Evolutionary conservation across 2,113 vertebrate genomes (phyloP), one percentile per base, ranked within the genome.

Genomic region (Cyanoramphus novaezelandiae): DNA sequence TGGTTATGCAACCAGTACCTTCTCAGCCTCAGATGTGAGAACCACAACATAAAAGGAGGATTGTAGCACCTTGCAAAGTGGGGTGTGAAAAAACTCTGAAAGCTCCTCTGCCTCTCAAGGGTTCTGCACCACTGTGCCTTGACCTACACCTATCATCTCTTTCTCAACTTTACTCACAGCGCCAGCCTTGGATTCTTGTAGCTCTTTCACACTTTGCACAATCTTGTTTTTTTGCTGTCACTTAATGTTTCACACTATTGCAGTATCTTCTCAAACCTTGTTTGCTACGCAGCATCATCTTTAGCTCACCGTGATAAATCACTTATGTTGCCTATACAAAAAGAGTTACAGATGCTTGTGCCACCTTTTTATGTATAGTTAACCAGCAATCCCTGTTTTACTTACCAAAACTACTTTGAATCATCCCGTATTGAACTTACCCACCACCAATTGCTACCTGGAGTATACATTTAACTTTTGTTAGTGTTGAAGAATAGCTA

Each of bases 161-260:
- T 93, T 86, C 69, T 92, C 64, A 44, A 21, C 60, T 47, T 75
- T 65, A 68, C n/a, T 27, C 70, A 44, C 25, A 47, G 35, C 27
- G 12, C 29, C 25, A 63, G 33, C 62, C 64, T 78, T 67, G 11
- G 21, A 35, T 41, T 75, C 60, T 92, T 29, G 16, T 81, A 6
- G 19, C 28, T 86, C 35, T 83, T 89, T 92, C 60, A 81, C 50
- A 21, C 64, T 5, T 64, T 78, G 13, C 47, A 64, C 23, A 27
- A 23, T 44, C 27, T 46, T 77, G 21, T 17, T 18, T 62, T 69
- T 46, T 60, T 86, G 31, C 49, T 86, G 62, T 78, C 50, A 65
- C 4, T 1, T 24, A 29, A 20, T 14, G 4, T 50, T 88, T 69
- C 24, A 2, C 60, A 9, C 17, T 67, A 12, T 23, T 0, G 0